These are phyloP conservation scores for Chrosomus eos DNA, from an alignment of 2,797 vertebrate genomes.

Conservation along the genomic window DNA sequence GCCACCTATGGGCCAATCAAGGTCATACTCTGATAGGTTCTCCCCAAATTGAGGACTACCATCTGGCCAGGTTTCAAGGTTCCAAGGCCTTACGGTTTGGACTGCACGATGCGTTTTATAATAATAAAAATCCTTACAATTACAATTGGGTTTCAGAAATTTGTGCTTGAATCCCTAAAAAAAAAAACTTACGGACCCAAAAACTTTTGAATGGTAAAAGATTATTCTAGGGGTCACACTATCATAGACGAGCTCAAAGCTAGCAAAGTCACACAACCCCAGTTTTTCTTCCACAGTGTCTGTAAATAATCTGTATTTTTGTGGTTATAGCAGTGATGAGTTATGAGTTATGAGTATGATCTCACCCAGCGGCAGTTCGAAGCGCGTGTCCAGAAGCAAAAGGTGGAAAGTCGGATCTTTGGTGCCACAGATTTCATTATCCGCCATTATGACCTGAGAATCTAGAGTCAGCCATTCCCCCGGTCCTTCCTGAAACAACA, in stretches of 20 bases:
- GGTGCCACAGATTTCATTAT: constrained; percentile 97
- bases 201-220: too few species aligned
- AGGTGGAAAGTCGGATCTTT: constrained; percentile 96
- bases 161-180: too few species aligned
- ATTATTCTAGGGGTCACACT: background rate
- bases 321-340: background rate
- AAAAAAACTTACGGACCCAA: too few species aligned
- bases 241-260: background rate
- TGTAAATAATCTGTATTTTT: background rate
- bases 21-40: too few species aligned
- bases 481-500: constrained; percentile 86
- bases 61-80: too few species aligned
- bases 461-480: constrained; percentile 95
- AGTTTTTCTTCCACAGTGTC: background rate
- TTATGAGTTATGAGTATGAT: background rate
- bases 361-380: constrained; percentile 93
- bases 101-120: too few species aligned
- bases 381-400: constrained; percentile 93
- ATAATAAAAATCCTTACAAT: too few species aligned
- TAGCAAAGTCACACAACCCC: background rate
- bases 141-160: too few species aligned
- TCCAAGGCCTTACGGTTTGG: too few species aligned
- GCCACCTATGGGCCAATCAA: too few species aligned
- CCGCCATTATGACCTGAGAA: constrained; percentile 95
- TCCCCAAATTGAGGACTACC: too few species aligned